phyloP scores from a whole-genome alignment of 2,888 invertebrate species.

The Leptura quadrifasciata region DNA sequence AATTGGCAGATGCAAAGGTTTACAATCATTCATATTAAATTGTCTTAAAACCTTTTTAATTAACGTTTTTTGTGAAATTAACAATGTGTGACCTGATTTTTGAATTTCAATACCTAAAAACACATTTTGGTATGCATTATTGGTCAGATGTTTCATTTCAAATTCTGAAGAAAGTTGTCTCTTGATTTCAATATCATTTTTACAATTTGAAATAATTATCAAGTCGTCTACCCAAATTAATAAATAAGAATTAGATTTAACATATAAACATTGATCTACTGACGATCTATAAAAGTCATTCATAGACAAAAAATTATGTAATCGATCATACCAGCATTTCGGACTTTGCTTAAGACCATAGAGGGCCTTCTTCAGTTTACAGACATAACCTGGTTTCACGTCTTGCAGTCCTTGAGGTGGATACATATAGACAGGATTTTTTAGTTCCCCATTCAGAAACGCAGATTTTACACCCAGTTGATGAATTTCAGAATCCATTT shows the following conservation, averaged over 20 bases:
- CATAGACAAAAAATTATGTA: constrained; percentile 36
- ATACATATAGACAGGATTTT: constrained; percentile 37
- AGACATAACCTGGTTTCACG: not conserved
- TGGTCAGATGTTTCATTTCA: constrained; percentile 50
- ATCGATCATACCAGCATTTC: constrained; percentile 49
- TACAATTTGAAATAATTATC: constrained; percentile 48
- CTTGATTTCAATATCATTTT: constrained; percentile 42
- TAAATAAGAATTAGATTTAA: constrained; percentile 46
- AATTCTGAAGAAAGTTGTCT: constrained; percentile 42
- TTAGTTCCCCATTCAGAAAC: constrained; percentile 44
- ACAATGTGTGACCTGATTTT: constrained; percentile 38
- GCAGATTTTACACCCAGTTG: constrained; percentile 53
- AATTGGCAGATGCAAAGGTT: constrained; percentile 41
- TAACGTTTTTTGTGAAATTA: constrained; percentile 48
- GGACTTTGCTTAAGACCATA: constrained; percentile 53
- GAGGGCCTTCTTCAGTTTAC: constrained; percentile 47
- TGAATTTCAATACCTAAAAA: constrained; percentile 52
- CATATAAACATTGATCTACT: constrained; percentile 56
- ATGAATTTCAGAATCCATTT: constrained; percentile 38
- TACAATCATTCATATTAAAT: constrained; percentile 52
- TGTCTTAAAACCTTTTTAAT: constrained; percentile 50
- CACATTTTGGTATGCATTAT: constrained; percentile 32
- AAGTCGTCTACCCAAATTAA: constrained; percentile 53
- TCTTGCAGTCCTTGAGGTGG: constrained; percentile 30
- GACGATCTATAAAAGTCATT: constrained; percentile 46